Base-by-base conservation (phyloP, 1,140 invertebrate genomes). In the Orussus abietinus region DNA sequence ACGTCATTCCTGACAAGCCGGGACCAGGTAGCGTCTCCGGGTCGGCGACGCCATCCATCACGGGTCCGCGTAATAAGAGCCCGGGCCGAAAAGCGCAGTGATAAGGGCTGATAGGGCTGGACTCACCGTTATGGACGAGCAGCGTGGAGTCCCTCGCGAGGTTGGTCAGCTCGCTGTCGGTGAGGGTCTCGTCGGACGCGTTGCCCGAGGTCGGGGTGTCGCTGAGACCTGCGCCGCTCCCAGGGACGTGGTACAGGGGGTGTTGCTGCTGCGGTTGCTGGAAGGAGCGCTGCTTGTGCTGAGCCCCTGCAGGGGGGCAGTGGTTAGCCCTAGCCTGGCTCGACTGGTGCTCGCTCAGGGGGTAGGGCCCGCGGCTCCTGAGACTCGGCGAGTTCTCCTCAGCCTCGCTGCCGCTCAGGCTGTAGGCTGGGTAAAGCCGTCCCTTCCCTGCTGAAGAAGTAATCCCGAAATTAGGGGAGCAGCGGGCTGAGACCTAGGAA, bases 141-240 rank as follows among this genome's bases (percentile, higher is more conserved):
- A 86, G 79, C 25, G 85, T 85, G 2, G 83, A 85, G 64, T 86
- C 84, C 51, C 84, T 78, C 31, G 85, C 83, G 45, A 87, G 76
- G 37, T 70, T 70, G 48, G 85, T 84, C 49, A 88, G 74, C 66
- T 89, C 86, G 6, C 84, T 86, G 65, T 88, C 85, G 5, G 85
- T 88, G 43, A 88, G 77, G 1, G 86, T 88, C 11, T 85, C 85
- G 80, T 88, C 85, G 26, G 84, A 86, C 12, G 82, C 84, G 81
- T 86, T 86, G 52, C 85, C 85, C 10, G 83, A 85, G 25, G 84
- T 84, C 0, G 85, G 84, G 48, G 84, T 85, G 67, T 86, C 84
- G 51, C 82, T 83, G 29, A 86, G 77, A 22, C 84, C 83, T 35
- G 80, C 79, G 7, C 68, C 69, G 53, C 74, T 75, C 53, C 72